Percentiles rank a stretch among this genome's conserved stretches.
phyloP scores from a whole-genome alignment of 1,140 invertebrate species.

The Eriosoma lanigerum region DNA sequence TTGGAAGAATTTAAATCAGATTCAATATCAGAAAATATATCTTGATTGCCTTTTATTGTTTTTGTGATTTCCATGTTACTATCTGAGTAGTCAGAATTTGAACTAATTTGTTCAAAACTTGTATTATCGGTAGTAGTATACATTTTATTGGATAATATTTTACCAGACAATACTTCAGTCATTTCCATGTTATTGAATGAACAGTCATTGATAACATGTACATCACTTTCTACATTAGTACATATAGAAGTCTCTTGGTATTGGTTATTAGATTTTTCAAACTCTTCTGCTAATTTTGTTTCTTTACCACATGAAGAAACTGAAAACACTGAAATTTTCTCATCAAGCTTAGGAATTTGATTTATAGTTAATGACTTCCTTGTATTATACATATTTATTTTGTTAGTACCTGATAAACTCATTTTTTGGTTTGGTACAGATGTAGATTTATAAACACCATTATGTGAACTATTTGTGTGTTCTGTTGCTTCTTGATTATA shows the following conservation, averaged over 20 bases:
- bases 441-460: too few relatives aligned
- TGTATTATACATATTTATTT: conserved; percentile 45
- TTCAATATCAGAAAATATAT: not conserved
- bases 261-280: conserved; percentile 32
- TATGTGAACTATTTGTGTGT: not conserved
- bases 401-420: conserved; percentile 38
- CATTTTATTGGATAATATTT: conserved; percentile 31
- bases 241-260: conserved; percentile 5
- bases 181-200: conserved; percentile 46
- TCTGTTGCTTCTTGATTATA: not conserved
- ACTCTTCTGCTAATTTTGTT: not conserved
- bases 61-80: conserved; percentile 42
- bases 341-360: conserved; percentile 31
- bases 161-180: conserved; percentile 24
- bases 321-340: conserved; percentile 34
- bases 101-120: not conserved
- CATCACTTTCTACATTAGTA: conserved; percentile 27
- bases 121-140: conserved; percentile 40
- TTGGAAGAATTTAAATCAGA: not conserved
- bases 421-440: conserved; percentile 9
- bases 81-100: not conserved
- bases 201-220: conserved; percentile 26
- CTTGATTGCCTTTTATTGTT: not conserved
- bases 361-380: conserved; percentile 18
- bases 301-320: conserved; percentile 29